Percentiles rank a stretch among this genome's conserved stretches.
Evolutionary conservation across 35 echinoderm and acorn worm genomes (phyloP).

Genomic region (Patiria miniata): DNA sequence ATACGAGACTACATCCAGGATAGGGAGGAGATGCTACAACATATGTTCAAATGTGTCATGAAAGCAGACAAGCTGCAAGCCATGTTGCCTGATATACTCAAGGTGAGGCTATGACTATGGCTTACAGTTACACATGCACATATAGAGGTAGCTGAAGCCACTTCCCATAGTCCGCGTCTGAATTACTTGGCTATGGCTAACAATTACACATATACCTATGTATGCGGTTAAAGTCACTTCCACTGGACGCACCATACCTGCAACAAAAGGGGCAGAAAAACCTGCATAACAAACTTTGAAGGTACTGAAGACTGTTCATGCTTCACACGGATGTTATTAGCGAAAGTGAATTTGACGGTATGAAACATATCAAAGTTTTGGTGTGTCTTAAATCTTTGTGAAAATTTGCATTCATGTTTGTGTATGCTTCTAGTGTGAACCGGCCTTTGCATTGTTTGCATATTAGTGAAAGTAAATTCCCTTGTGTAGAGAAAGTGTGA

Average conservation of each 20-base stretch:
- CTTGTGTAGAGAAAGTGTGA: not conserved
- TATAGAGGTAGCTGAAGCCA: not conserved
- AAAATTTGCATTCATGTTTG: too few species aligned
- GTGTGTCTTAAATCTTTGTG: too few species aligned
- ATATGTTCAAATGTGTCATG: constrained; percentile 73
- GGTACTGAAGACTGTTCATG: too few species aligned
- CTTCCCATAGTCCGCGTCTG: not conserved
- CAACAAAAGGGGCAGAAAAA: too few species aligned
- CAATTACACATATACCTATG: not conserved
- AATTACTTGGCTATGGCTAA: not conserved
- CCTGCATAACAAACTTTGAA: too few species aligned
- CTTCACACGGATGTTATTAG: too few species aligned
- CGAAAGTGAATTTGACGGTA: too few species aligned
- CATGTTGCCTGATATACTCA: constrained; percentile 88
- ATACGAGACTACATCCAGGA: constrained; percentile 80
- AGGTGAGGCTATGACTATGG: constrained; percentile 35
- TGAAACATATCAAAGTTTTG: too few species aligned
- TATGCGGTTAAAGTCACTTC: not conserved
- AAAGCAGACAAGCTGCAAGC: constrained; percentile 66
- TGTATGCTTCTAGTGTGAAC: too few species aligned
- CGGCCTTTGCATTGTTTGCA: too few species aligned
- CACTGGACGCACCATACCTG: too few species aligned
- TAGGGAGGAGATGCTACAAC: constrained; percentile 80
- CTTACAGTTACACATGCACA: not conserved
- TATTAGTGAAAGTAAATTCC: too few species aligned